phyloP scores from a whole-genome alignment of 2,113 vertebrate genomes.

The Leptocoma aspasia region DNA sequence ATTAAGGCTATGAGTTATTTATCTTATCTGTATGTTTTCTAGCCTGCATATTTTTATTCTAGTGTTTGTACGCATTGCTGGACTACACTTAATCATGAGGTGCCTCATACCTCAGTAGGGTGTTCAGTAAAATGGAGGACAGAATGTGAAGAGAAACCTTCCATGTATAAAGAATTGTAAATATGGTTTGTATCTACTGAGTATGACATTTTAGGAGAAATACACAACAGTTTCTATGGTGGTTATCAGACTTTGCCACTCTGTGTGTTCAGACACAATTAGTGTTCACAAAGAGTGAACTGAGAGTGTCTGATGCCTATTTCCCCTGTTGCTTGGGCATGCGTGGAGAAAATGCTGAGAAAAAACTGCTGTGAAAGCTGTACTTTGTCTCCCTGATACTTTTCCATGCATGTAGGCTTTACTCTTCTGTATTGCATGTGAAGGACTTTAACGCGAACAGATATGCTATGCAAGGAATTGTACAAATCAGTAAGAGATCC shows the following conservation, averaged over 20 bases:
- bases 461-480: not conserved
- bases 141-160: not conserved
- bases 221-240: not conserved
- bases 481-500: not conserved
- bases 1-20: not conserved
- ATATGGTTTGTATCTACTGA: not conserved
- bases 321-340: not conserved
- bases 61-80: not conserved
- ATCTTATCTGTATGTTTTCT: not conserved
- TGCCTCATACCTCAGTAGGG: not conserved
- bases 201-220: not conserved
- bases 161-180: not conserved
- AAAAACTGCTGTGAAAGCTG: not conserved
- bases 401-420: not conserved
- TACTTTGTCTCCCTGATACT: not conserved
- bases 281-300: not conserved
- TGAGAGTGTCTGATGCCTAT: not conserved
- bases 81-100: not conserved
- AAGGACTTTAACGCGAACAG: not conserved
- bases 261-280: not conserved
- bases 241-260: not conserved
- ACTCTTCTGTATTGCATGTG: not conserved
- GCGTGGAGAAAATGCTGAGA: not conserved
- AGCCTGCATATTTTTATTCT: not conserved
- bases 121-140: not conserved